Percentiles rank a stretch among this genome's conserved stretches.
phyloP scores from a whole-genome alignment of 2,113 vertebrate species.

The Chiloscyllium plagiosum region DNA sequence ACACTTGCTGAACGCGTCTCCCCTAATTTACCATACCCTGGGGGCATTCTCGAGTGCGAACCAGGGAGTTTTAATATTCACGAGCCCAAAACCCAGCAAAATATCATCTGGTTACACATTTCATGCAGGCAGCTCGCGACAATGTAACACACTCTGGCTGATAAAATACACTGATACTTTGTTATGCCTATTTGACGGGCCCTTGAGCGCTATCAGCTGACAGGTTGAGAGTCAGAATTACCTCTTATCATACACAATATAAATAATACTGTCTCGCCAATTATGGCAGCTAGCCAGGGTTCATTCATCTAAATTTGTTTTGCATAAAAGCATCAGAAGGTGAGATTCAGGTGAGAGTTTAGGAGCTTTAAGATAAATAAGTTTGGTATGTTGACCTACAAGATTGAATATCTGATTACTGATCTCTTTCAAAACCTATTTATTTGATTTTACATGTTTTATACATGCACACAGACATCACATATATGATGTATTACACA shows the following conservation, averaged over 20 bases:
- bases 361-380: neutral
- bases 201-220: neutral
- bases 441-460: neutral
- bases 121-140: neutral
- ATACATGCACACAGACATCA: no score
- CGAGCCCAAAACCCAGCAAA: neutral
- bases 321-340: neutral
- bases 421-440: neutral
- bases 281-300: neutral
- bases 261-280: neutral
- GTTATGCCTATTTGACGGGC: neutral
- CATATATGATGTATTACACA: neutral
- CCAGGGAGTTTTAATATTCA: neutral
- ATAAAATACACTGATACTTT: neutral
- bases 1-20: neutral
- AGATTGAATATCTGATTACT: neutral
- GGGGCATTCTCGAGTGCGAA: neutral
- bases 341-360: neutral
- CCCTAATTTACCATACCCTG: neutral
- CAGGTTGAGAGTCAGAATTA: neutral
- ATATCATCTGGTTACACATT: neutral
- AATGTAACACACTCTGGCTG: neutral
- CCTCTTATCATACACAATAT: neutral
- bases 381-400: neutral
- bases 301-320: neutral